Conservation (phyloP, 64 coral and sea anemone genomes). For the Anthopleura sola region DNA sequence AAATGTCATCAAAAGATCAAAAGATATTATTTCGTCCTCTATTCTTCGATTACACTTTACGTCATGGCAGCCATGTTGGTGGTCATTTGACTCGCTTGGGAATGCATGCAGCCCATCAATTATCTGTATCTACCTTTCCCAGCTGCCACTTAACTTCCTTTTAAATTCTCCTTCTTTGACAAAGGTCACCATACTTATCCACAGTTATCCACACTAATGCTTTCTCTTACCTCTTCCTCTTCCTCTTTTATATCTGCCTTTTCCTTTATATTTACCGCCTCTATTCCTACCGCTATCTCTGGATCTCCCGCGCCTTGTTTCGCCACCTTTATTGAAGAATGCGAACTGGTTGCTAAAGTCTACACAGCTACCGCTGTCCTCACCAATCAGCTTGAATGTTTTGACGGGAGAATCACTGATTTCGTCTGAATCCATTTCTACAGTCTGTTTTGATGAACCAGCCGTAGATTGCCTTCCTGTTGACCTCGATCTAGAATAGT, state of each 20-base stretch:
- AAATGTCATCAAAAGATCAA: no score
- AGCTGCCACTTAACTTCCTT: no score
- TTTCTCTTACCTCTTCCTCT: neutral
- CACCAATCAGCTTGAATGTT: conserved; percentile 26
- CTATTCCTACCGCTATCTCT: neutral
- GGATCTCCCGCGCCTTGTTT: neutral
- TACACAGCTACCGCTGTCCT: neutral
- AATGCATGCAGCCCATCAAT: no score
- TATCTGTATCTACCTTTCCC: no score
- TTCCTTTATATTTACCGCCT: neutral
- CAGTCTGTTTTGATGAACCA: neutral
- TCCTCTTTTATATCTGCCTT: neutral
- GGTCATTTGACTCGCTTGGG: no score
- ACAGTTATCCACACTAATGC: neutral
- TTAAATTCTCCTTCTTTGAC: no score
- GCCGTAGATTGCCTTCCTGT: neutral
- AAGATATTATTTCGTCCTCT: no score
- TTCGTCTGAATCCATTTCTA: conserved; percentile 22
- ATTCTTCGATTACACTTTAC: no score
- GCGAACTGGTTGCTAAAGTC: conserved; percentile 22
- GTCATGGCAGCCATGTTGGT: no score
- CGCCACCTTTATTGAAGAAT: conserved; percentile 1
- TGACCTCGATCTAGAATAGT: neutral
- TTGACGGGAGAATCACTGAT: conserved; percentile 20
- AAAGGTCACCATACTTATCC: no score